Percentiles rank a stretch among this genome's conserved stretches.
Conservation (phyloP, 2,797 vertebrate species). For the Borostomias antarcticus region DNA sequence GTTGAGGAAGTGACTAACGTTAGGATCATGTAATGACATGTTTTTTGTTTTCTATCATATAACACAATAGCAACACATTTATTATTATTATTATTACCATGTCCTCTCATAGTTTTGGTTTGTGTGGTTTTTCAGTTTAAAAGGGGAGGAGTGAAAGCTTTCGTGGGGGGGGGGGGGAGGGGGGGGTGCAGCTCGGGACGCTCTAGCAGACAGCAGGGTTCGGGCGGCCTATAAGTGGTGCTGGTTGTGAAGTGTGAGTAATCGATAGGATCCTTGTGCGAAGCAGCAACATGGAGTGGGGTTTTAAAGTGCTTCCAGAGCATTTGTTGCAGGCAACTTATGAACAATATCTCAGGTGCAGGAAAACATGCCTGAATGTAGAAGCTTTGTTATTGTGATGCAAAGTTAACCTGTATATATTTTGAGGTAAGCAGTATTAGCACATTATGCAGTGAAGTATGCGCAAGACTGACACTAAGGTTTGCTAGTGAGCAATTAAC, state of each 20-base stretch:
- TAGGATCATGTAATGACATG: neutral
- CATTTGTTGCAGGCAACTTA: constrained; percentile 23
- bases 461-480: neutral
- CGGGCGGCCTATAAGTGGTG: neutral
- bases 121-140: constrained; percentile 1
- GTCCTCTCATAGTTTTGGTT: neutral
- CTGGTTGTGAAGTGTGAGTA: constrained; percentile 10
- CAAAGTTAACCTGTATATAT: neutral
- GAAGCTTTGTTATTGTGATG: constrained; percentile 17
- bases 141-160: constrained; percentile 2
- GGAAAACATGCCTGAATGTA: constrained; percentile 41
- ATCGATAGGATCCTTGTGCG: constrained; percentile 11
- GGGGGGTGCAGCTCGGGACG: neutral
- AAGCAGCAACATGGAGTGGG: constrained; percentile 7
- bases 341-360: constrained; percentile 54
- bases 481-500: neutral
- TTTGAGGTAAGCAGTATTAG: constrained; percentile 14
- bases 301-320: constrained; percentile 39
- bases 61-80: neutral
- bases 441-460: constrained; percentile 19
- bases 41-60: neutral
- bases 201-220: constrained; percentile 1
- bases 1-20: neutral
- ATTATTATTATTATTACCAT: neutral
- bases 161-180: neutral